Conservation (phyloP, 2,888 invertebrate species). For the Acanthococcus lagerstroemiae region DNA sequence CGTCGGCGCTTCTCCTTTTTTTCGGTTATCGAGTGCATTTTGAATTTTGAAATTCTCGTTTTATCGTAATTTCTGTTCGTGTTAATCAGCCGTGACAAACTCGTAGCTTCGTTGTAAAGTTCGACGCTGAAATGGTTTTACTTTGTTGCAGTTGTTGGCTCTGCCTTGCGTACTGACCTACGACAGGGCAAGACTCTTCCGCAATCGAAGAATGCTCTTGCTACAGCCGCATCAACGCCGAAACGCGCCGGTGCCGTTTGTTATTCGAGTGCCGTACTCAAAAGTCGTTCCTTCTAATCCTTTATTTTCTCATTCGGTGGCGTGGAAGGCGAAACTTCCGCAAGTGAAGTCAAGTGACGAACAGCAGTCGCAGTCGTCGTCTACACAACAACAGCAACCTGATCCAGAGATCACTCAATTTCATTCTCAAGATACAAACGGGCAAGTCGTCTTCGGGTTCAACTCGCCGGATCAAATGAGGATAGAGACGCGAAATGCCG, state of each 20-base stretch:
- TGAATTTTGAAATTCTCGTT: neutral
- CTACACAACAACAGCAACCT: neutral
- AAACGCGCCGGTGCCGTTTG: slow-evolving; percentile 9
- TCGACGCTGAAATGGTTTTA: too few species aligned
- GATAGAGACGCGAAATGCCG: slow-evolving; percentile 56
- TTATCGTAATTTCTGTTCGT: neutral
- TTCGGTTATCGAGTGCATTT: neutral
- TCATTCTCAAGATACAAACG: slow-evolving; percentile 40
- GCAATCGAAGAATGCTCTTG: slow-evolving; percentile 2
- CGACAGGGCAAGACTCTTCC: slow-evolving; percentile 3
- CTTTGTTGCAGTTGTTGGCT: neutral
- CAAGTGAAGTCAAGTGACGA: neutral
- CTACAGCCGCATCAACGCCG: neutral
- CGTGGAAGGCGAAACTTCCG: slow-evolving; percentile 25
- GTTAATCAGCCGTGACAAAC: too few species aligned
- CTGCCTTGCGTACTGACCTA: neutral
- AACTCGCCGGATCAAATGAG: slow-evolving; percentile 62
- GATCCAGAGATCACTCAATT: slow-evolving; percentile 30
- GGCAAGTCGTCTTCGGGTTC: slow-evolving; percentile 63
- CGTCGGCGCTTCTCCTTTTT: neutral
- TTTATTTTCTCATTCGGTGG: slow-evolving; percentile 21
- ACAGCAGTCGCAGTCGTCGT: neutral
- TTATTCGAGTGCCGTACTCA: slow-evolving; percentile 16
- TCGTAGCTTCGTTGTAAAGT: too few species aligned
- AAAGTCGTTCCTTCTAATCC: slow-evolving; percentile 18